Base-by-base conservation (phyloP, 2,888 invertebrate species). In the Leptothorax acervorum region DNA sequence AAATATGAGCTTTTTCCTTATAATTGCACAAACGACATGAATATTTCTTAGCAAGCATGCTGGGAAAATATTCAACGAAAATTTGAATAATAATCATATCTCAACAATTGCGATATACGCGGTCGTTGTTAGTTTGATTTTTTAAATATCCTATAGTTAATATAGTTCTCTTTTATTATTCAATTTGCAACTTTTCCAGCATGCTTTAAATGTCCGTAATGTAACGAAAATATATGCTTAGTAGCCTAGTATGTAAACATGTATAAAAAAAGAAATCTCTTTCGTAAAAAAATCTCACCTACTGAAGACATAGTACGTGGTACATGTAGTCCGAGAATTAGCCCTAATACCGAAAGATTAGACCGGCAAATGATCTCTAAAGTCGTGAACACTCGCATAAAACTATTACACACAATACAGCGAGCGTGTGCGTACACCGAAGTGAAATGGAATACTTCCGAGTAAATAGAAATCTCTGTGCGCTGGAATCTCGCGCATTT, bases 271-370 rank as follows among this genome's bases (percentile, higher is more conserved):
- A 82, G 68, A 81, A 53, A 73, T 84, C 76, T 75, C 45, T 75
- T 73, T 63, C 28, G 65, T 75, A 65, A 71, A 85, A 86, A 85
- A 78, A 82, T 42, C 42, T 86, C 35, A 79, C 45, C 35, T 81
- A 83, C 51, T n/a, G 71, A 74, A 78, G 18, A 83, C 8, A 62
- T 62, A 78, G 57, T 28, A 45, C 79, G 71, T 45, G 42, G 18
- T 85, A 66, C n/a, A 66, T 75, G 51, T 53, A 78, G 48, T 85
- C 48, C 57, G 48, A 85, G 48, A 48, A 74, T 78, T 83, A 87
- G 81, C 75, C 84, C 89, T 85, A 87, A 73, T 53, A 53, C 35
- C 63, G 63, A 76, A 51, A 55, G 62, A 83, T 86, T 68, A 89
- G 65, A 84, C 23, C 63, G 28, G 11, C 28, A 63, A 62, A 35